phyloP scores from a whole-genome alignment of 2,113 vertebrate species.

The Ceratotherium simum region DNA sequence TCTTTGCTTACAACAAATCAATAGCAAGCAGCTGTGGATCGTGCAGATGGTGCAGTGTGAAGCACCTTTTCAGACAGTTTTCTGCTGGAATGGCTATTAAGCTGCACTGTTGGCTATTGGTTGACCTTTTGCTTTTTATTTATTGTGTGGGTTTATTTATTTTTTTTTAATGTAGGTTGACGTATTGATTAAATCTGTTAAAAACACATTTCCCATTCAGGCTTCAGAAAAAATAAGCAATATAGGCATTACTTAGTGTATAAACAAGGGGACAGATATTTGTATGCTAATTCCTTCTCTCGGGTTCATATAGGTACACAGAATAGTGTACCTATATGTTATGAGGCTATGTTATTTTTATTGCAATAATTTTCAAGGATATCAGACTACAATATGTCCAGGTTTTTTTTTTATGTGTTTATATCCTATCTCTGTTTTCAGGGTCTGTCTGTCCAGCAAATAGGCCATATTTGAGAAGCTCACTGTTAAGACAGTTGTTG shows the following conservation, averaged over 20 bases:
- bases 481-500: neutral
- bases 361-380: neutral
- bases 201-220: constrained; percentile 73
- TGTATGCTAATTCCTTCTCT: neutral
- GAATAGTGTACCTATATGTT: neutral
- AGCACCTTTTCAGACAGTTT: constrained; percentile 75
- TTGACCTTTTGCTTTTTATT: constrained; percentile 76
- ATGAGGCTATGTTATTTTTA: neutral
- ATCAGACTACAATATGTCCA: neutral
- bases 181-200: constrained; percentile 76
- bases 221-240: constrained; percentile 54
- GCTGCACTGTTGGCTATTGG: constrained; percentile 66
- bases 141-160: constrained; percentile 76
- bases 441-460: neutral
- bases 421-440: neutral
- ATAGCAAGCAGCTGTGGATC: constrained; percentile 68
- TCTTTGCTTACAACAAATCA: constrained; percentile 79
- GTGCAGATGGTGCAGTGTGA: constrained; percentile 69
- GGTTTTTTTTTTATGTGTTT: neutral
- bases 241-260: constrained; percentile 27
- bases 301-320: neutral
- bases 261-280: neutral
- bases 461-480: neutral
- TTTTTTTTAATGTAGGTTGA: constrained; percentile 74
- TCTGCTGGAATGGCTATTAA: constrained; percentile 78